Evolutionary conservation across 2,113 vertebrate species (phyloP).

Genomic region (Ciconia boyciana): DNA sequence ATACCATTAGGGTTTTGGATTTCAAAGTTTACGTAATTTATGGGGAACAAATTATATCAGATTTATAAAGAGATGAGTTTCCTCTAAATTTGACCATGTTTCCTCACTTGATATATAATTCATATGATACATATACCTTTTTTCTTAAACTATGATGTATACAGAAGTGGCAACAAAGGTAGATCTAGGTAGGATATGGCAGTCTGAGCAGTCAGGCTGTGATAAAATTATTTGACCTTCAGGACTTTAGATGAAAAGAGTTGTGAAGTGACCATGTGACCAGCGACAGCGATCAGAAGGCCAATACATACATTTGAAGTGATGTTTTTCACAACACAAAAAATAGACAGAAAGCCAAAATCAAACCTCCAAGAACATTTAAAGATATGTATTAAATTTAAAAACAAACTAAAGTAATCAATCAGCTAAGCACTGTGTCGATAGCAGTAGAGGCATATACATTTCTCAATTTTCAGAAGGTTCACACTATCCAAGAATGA

Average conservation of each 20-base stretch:
- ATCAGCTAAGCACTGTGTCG: neutral
- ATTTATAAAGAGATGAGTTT: neutral
- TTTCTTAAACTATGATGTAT: neutral
- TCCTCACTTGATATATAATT: neutral
- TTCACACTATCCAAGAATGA: neutral
- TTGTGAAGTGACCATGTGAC: neutral
- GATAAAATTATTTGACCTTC: neutral
- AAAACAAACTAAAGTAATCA: neutral
- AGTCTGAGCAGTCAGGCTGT: neutral
- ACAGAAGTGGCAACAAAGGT: neutral
- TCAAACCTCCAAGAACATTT: neutral
- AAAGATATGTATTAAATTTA: neutral
- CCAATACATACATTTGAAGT: neutral
- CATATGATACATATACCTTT: neutral
- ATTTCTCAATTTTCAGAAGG: neutral
- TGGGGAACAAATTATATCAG: neutral
- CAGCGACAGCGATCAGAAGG: accelerated
- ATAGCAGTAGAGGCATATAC: neutral
- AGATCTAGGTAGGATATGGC: neutral
- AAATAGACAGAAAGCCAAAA: neutral
- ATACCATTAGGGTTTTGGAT: neutral
- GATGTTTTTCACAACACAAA: neutral
- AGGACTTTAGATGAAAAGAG: neutral
- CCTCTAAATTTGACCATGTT: neutral
- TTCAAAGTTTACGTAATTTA: neutral